These are phyloP conservation scores for Bembecia ichneumoniformis DNA, from an alignment of 2,888 invertebrate species.

Conservation along the genomic window DNA sequence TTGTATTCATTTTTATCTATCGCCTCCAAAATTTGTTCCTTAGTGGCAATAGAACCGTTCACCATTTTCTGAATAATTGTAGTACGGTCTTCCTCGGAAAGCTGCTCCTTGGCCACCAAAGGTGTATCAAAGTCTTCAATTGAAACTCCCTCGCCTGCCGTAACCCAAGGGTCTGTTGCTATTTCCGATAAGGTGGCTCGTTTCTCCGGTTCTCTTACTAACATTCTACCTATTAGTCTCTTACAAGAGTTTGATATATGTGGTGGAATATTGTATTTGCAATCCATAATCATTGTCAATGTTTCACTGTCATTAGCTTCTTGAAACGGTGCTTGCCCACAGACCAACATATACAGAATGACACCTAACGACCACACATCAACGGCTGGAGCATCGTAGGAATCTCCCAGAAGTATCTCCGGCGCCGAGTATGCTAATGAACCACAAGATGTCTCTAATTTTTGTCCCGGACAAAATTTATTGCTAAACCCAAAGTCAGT, in stretches of 20 bases:
- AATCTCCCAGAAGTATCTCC: constrained; percentile 97
- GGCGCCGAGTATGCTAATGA: constrained; percentile 99
- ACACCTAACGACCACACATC: constrained; percentile 99
- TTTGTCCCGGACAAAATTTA: constrained; percentile 95
- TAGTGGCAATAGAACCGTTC: constrained; percentile 92
- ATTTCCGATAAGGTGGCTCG: constrained; percentile 92
- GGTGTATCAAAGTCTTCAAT: constrained; percentile 79
- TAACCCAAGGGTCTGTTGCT: constrained; percentile 87
- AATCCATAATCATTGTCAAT: constrained; percentile 99
- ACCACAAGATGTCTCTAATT: constrained; percentile 97
- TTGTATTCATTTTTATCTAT: constrained; percentile 97
- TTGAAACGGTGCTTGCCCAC: constrained; percentile 97
- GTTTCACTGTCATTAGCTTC: constrained; percentile 99
- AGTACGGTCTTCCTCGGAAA: constrained; percentile 92
- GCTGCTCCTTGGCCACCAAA: constrained; percentile 88
- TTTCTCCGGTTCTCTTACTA: constrained; percentile 93
- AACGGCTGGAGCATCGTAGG: constrained; percentile 99
- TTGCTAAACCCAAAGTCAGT: constrained; percentile 99
- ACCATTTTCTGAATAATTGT: constrained; percentile 96
- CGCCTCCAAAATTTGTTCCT: constrained; percentile 94
- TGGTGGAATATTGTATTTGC: constrained; percentile 93
- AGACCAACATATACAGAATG: constrained; percentile 98
- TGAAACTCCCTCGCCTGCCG: constrained; percentile 64
- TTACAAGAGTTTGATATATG: constrained; percentile 90
- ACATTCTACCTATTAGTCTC: constrained; percentile 91